phyloP scores from a whole-genome alignment of 1,140 invertebrate genomes.

The Drosophila ananassae region DNA sequence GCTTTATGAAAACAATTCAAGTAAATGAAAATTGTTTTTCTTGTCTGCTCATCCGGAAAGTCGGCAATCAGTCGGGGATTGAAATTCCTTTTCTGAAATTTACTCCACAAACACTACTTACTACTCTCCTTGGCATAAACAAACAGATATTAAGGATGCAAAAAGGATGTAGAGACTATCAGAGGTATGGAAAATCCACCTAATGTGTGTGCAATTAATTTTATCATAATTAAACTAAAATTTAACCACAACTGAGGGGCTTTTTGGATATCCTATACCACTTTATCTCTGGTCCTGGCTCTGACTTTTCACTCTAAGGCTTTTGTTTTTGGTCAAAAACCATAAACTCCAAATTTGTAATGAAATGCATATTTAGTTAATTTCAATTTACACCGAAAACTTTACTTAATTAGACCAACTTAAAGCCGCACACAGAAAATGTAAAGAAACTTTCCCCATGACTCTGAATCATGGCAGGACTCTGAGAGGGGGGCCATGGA shows the following conservation, averaged over 20 bases:
- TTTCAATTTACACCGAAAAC: conserved; percentile 62
- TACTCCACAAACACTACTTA: conserved; percentile 8
- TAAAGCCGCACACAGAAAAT: conserved; percentile 51
- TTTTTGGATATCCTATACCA: too few relatives aligned
- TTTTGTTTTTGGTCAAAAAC: conserved; percentile 4
- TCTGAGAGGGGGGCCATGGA: not conserved
- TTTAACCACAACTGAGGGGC: conserved; percentile 35
- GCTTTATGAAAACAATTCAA: conserved; percentile 42
- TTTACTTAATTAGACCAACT: conserved; percentile 74
- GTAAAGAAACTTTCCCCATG: conserved; percentile 27
- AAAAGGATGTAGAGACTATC: not conserved
- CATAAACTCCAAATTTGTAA: conserved; percentile 53
- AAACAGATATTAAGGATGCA: conserved; percentile 5
- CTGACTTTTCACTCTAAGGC: not conserved
- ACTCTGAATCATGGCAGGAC: too few relatives aligned
- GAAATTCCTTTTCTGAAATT: conserved; percentile 23
- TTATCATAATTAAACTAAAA: conserved; percentile 70
- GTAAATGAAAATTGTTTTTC: conserved; percentile 47
- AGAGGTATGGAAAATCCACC: conserved; percentile 16
- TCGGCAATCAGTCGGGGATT: conserved; percentile 24
- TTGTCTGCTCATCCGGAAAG: conserved; percentile 41
- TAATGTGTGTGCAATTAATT: conserved; percentile 64
- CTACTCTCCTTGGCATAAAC: conserved; percentile 5
- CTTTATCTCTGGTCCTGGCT: not conserved
- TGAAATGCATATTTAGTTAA: conserved; percentile 77